A percentile compares a stretch with the other conserved stretches of the same genome.
phyloP scores from a whole-genome alignment of 2,113 vertebrate genomes.

The Tonatia bakeri region DNA sequence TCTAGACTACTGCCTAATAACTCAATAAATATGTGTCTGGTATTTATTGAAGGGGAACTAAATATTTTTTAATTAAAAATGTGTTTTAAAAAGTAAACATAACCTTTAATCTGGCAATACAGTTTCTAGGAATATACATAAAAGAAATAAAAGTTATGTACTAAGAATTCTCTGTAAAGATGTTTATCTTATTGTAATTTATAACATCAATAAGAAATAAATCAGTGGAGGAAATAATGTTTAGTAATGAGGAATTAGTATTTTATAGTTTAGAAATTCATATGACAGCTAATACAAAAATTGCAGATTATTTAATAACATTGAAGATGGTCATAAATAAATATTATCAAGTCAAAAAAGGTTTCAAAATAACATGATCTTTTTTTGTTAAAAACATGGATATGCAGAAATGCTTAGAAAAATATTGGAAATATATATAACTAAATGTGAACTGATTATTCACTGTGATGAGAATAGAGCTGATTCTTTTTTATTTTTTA shows the following conservation, averaged over 20 bases:
- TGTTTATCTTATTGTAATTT: neutral
- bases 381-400: neutral
- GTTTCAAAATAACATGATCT: neutral
- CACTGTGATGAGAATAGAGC: neutral
- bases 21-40: neutral
- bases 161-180: neutral
- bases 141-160: neutral
- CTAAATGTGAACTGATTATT: neutral
- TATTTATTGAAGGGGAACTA: neutral
- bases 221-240: neutral
- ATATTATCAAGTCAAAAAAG: neutral
- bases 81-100: neutral
- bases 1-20: neutral
- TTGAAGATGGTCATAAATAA: neutral
- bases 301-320: neutral
- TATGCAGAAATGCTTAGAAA: neutral
- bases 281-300: neutral
- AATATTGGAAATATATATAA: neutral
- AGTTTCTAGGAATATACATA: neutral
- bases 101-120: neutral
- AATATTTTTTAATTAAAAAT: neutral
- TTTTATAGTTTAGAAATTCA: constrained; percentile 10
- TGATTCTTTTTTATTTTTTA: neutral
- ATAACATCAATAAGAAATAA: neutral
- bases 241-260: neutral